Percentiles rank a stretch among this genome's conserved stretches.
Evolutionary conservation across 2,113 vertebrate genomes (phyloP).

Genomic region (Poeciliopsis prolifica): DNA sequence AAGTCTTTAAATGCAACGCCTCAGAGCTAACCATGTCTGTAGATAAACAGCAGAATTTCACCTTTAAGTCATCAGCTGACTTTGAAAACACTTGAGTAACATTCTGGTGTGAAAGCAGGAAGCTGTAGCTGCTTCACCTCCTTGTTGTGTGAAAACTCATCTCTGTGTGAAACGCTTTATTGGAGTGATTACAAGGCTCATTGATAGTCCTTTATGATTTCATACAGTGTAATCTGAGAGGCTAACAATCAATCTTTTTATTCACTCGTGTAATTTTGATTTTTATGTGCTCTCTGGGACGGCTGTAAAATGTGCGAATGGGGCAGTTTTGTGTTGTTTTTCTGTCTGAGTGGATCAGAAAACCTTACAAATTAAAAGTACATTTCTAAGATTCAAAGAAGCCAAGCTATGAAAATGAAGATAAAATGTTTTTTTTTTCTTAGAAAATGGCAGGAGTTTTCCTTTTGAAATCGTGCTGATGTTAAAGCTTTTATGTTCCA

Average conservation of each 20-base stretch:
- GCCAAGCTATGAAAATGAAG: background rate
- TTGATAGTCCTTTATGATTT: slow-evolving; percentile 51
- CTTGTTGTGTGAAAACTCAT: slow-evolving; percentile 38
- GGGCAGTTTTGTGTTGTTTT: background rate
- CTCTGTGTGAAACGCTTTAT: slow-evolving; percentile 37
- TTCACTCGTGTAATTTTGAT: slow-evolving; percentile 23
- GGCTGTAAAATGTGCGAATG: background rate
- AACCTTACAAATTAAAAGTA: background rate
- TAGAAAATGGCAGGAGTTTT: background rate
- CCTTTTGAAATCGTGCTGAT: too few species aligned
- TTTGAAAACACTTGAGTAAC: slow-evolving; percentile 40
- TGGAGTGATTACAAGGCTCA: slow-evolving; percentile 52
- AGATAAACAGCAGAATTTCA: too few species aligned
- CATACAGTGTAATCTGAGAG: slow-evolving; percentile 18
- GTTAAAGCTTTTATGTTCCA: too few species aligned
- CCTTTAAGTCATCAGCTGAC: slow-evolving; percentile 11
- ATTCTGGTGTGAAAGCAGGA: slow-evolving; percentile 5
- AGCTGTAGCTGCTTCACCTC: slow-evolving; percentile 28
- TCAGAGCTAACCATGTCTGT: background rate
- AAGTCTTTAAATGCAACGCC: background rate
- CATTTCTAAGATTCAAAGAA: background rate
- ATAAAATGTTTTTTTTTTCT: background rate
- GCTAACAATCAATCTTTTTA: slow-evolving; percentile 23
- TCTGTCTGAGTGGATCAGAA: background rate
- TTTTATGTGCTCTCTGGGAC: slow-evolving; percentile 24